Percentiles rank a stretch among this genome's conserved stretches.
phyloP scores from a whole-genome alignment of 1,140 invertebrate species.

The Ditylenchus dipsaci region DNA sequence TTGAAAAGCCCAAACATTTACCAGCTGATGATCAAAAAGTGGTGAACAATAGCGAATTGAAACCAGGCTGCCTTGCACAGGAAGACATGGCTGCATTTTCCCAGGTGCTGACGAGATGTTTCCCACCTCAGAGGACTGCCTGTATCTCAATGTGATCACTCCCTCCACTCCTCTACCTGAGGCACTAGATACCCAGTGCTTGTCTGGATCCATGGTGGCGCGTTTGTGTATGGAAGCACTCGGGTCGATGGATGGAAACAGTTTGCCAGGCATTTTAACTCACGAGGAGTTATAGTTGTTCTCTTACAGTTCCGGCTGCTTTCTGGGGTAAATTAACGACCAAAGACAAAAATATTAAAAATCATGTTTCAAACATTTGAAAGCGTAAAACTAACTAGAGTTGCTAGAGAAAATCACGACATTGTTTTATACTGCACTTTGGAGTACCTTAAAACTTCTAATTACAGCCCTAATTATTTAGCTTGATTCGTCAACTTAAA shows the following conservation, averaged over 20 bases:
- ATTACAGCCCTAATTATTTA: too few relatives aligned
- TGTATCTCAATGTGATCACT: slow-evolving; percentile 19
- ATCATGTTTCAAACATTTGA: too few relatives aligned
- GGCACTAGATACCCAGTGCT: background rate
- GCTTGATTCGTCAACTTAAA: too few relatives aligned
- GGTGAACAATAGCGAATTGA: background rate
- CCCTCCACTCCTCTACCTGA: background rate
- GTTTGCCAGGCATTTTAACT: background rate
- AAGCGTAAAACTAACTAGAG: too few relatives aligned
- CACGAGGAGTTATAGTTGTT: background rate
- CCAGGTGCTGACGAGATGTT: too few relatives aligned
- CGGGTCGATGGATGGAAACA: background rate
- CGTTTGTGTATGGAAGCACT: background rate
- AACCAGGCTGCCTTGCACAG: background rate
- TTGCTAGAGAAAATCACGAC: too few relatives aligned
- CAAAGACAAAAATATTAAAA: too few relatives aligned
- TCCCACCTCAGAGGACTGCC: slow-evolving; percentile 17
- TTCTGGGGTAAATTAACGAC: background rate
- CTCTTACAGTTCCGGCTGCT: background rate
- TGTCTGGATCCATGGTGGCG: too few relatives aligned
- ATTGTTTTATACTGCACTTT: too few relatives aligned
- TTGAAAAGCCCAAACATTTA: background rate
- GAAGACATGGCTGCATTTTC: background rate
- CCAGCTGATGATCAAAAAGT: background rate
- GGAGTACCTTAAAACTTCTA: too few relatives aligned